phyloP scores from a whole-genome alignment of 2,888 invertebrate genomes.

The Netelia inedita region DNA sequence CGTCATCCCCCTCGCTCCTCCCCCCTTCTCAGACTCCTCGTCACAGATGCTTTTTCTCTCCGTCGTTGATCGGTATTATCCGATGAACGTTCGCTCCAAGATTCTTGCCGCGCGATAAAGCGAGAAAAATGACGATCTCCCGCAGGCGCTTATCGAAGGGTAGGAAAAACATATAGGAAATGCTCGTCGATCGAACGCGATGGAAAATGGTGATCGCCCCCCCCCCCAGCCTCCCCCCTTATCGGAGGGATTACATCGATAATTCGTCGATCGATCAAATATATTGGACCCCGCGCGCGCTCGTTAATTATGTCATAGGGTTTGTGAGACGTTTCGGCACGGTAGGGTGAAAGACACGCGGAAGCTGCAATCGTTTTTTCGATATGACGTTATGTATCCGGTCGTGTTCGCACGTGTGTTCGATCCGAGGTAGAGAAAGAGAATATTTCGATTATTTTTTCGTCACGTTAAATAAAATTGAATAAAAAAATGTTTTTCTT shows the following conservation, averaged over 20 bases:
- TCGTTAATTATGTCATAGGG: slow-evolving; percentile 30
- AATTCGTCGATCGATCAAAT: slow-evolving; percentile 24
- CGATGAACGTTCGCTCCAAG: not conserved
- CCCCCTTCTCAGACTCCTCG: too few relatives aligned
- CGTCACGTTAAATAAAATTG: too few relatives aligned
- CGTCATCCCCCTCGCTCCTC: too few relatives aligned
- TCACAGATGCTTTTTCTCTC: not conserved
- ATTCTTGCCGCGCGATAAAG: slow-evolving; percentile 43
- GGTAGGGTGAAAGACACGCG: too few relatives aligned
- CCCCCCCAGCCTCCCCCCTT: too few relatives aligned
- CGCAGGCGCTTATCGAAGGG: slow-evolving; percentile 19
- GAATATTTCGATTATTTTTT: too few relatives aligned
- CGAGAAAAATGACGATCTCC: slow-evolving; percentile 16
- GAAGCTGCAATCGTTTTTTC: not conserved
- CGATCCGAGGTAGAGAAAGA: not conserved
- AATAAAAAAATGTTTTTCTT: too few relatives aligned
- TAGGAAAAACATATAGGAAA: not conserved
- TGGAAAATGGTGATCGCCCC: not conserved
- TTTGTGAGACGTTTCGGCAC: too few relatives aligned
- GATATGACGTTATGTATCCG: not conserved
- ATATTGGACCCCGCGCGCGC: not conserved
- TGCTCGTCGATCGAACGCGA: not conserved
- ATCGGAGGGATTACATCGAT: slow-evolving; percentile 8
- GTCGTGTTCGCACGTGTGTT: not conserved
- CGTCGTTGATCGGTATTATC: not conserved